Conservation (phyloP, 2,113 vertebrate genomes). For the Machaerirhynchus nigripectus region DNA sequence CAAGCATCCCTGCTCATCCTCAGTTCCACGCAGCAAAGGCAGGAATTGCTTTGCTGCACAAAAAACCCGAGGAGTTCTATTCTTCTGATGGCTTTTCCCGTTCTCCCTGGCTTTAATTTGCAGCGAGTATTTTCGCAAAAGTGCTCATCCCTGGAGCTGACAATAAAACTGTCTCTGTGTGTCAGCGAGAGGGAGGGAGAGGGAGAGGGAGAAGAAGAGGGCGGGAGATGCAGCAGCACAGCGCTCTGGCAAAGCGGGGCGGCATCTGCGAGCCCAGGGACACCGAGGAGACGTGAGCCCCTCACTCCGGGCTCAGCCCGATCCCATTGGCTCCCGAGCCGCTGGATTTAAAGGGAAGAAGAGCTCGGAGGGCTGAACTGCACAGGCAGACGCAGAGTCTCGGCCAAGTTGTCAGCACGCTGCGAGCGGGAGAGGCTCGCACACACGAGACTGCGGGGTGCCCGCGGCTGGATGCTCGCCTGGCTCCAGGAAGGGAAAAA, state of each 20-base stretch:
- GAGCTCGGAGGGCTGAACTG: not conserved
- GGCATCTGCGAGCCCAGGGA: not conserved
- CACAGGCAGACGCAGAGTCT: not conserved
- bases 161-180: not conserved
- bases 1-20: not conserved
- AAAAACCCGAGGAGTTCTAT: not conserved
- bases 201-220: not conserved
- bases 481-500: not conserved
- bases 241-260: not conserved
- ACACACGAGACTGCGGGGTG: not conserved
- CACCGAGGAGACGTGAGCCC: not conserved
- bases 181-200: not conserved
- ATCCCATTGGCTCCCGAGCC: conserved; percentile 52
- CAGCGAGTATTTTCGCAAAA: not conserved
- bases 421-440: not conserved
- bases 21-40: not conserved
- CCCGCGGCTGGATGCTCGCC: not conserved
- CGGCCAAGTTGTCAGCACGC: conserved; percentile 28
- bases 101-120: not conserved
- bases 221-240: not conserved
- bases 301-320: not conserved
- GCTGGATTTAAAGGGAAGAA: conserved; percentile 15
- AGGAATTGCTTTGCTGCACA: not conserved
- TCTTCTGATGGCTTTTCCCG: not conserved
- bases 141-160: not conserved